Base-by-base conservation (phyloP, 2,888 invertebrate genomes). In the Selenia dentaria region DNA sequence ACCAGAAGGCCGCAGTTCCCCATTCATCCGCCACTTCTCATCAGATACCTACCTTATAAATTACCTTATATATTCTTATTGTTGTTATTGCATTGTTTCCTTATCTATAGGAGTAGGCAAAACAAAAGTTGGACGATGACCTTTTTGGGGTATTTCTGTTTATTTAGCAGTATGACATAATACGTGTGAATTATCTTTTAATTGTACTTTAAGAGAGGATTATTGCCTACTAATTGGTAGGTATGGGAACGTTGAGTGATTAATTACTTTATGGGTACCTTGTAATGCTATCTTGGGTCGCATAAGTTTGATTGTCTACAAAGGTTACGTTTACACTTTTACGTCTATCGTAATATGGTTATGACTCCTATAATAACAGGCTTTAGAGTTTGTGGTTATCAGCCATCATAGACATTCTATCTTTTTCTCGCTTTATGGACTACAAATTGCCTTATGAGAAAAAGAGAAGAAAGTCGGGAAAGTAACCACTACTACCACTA, bases 1-100 rank as follows among this genome's bases (percentile, higher is more conserved):
- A 13, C 64, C 5, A 11, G 69, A 71, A 71, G 72, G 71, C 52
- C 48, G 38, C 35, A 47, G 40, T 59, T 35, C 32, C 18, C 38
- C 56, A 46, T 51, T 64, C 67, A 63, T 62, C 55, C 41, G 42
- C 34, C 50, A 56, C 46, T 66, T 56, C 56, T 56, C 64, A 64
- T 62, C 55, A 55, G 64, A 62, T 64, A 59, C n/a, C n/a, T n/a
- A n/a, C n/a, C n/a, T n/a, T n/a, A n/a, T n/a, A n/a, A n/a, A n/a
- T n/a, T n/a, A n/a, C 50, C 38, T 27, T 33, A 43, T 43, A 46
- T 44, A 51, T 55, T 50, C 49, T 44, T 47, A 50, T 43, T 51
- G 51, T 49, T 28, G 14, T 32, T 29, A 39, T 35, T 33, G 38
- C 40, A 50, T 49, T 44, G 49, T 49, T 31, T n/a, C 25, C 12